A percentile compares a stretch with the other conserved stretches of the same genome.
Evolutionary conservation across 2,888 invertebrate genomes (phyloP).

Genomic region (Stegana nigrithorax): DNA sequence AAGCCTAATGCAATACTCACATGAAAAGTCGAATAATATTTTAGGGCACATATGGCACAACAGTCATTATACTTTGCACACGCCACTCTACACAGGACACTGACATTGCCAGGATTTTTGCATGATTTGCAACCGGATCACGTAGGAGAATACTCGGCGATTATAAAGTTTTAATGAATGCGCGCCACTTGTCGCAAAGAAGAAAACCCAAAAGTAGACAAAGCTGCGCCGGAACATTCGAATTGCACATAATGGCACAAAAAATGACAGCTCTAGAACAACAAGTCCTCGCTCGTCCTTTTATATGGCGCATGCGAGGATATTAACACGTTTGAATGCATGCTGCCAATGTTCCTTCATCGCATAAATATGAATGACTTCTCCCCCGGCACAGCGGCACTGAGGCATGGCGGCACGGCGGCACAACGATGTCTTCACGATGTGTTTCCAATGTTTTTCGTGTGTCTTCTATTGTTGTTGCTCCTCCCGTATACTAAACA

Average conservation of each 20-base stretch:
- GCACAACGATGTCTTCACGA: not conserved
- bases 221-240: conserved; percentile 8
- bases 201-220: too few relatives aligned
- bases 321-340: conserved; percentile 49
- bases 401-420: not conserved
- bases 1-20: too few relatives aligned
- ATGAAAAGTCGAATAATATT: too few relatives aligned
- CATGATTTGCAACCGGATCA: conserved; percentile 43
- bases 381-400: not conserved
- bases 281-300: too few relatives aligned
- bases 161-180: conserved; percentile 62
- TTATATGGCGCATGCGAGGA: too few relatives aligned
- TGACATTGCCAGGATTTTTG: not conserved
- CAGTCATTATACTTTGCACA: not conserved
- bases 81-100: not conserved
- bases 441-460: not conserved
- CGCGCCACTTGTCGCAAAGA: conserved; percentile 39
- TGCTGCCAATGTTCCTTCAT: not conserved
- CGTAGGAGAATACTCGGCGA: conserved; percentile 52
- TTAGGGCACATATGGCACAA: conserved; percentile 4
- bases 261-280: too few relatives aligned
- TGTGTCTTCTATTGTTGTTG: not conserved
- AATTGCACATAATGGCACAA: not conserved
- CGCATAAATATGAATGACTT: not conserved
- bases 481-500: not conserved